These are phyloP conservation scores for Gavia stellata DNA, from an alignment of 2,113 vertebrate species.

Conservation along the genomic window DNA sequence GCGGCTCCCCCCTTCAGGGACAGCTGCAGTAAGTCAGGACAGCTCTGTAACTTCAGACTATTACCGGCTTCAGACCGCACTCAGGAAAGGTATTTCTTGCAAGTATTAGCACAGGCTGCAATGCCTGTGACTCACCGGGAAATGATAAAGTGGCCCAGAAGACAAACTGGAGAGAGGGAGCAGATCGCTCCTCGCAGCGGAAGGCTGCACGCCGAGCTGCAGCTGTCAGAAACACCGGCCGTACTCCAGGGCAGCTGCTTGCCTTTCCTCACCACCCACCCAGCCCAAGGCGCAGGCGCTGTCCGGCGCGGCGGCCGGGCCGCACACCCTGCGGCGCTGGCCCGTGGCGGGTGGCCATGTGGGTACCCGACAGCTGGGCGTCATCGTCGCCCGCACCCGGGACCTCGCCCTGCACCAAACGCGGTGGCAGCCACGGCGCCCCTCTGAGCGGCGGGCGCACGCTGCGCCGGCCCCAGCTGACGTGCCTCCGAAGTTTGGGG, in stretches of 20 bases:
- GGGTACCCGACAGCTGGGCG: background rate
- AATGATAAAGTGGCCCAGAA: background rate
- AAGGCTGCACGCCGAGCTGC: background rate
- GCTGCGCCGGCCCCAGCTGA: background rate
- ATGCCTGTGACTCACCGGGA: background rate
- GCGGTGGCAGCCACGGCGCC: background rate
- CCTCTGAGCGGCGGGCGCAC: accelerated
- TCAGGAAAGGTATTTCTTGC: background rate
- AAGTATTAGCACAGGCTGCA: background rate
- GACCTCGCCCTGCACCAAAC: background rate
- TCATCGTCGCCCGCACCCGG: too few relatives aligned
- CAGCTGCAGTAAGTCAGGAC: background rate
- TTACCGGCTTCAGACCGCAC: background rate
- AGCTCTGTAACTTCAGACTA: background rate
- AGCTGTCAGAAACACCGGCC: background rate
- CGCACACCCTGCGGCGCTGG: background rate
- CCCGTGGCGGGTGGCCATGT: background rate
- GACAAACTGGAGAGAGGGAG: background rate
- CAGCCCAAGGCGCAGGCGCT: background rate
- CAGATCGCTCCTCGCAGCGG: background rate
- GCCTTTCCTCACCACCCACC: background rate
- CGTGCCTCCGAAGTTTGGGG: too few relatives aligned
- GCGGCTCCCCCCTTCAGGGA: background rate
- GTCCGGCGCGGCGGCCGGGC: too few relatives aligned
- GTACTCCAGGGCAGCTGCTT: background rate